Evolutionary conservation across 2,113 vertebrate species (phyloP).

Genomic region (Upupa epops): DNA sequence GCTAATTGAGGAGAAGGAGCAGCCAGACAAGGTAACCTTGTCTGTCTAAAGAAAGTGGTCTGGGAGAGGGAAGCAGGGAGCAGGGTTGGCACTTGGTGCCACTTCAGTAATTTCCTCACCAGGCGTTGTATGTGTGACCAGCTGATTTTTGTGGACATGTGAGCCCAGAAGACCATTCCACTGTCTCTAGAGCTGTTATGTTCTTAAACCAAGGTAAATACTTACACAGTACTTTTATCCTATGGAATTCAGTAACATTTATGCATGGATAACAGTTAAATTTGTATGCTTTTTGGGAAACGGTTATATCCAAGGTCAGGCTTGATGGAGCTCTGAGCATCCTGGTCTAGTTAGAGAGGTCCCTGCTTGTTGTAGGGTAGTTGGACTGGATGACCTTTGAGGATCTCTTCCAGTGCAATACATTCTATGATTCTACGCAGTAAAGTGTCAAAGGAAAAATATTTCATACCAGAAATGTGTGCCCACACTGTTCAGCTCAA

Average conservation of each 20-base stretch:
- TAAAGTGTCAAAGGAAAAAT: background rate
- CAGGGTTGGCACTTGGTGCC: background rate
- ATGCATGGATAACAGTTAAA: background rate
- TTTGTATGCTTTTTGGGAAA: background rate
- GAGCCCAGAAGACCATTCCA: constrained; percentile 21
- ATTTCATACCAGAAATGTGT: background rate
- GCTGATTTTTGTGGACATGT: constrained; percentile 32
- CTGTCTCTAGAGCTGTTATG: background rate
- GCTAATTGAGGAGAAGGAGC: background rate
- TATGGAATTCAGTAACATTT: background rate
- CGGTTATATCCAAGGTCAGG: background rate
- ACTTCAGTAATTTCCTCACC: background rate
- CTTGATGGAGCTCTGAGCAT: too few relatives aligned
- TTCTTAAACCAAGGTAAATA: background rate
- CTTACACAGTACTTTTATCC: background rate
- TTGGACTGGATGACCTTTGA: too few relatives aligned
- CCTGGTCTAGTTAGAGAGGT: too few relatives aligned
- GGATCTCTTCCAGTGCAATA: too few relatives aligned
- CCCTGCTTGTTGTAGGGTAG: too few relatives aligned
- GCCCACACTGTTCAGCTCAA: background rate
- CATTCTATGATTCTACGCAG: background rate
- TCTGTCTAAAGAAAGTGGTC: background rate
- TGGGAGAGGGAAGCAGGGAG: background rate
- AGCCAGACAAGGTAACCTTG: background rate
- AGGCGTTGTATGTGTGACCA: background rate